Percentiles rank a stretch among this genome's conserved stretches.
These are phyloP conservation scores for Archips xylosteana DNA, from an alignment of 2,888 invertebrate genomes.

Conservation along the genomic window DNA sequence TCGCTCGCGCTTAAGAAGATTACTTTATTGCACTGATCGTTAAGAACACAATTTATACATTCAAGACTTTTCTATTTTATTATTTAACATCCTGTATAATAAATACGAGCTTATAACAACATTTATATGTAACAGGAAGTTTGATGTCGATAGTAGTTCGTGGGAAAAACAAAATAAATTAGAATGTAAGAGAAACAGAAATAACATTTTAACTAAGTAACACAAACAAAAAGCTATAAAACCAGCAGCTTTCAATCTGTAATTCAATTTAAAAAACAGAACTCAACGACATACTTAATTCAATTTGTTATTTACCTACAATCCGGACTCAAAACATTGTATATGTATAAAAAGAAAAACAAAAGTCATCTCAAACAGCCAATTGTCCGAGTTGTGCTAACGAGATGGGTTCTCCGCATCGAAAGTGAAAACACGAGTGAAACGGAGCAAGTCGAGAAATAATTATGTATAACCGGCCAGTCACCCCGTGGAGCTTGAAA, in stretches of 20 bases:
- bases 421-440: constrained; percentile 43
- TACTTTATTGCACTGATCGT: neutral
- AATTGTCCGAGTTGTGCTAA: constrained; percentile 37
- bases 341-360: neutral
- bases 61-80: neutral
- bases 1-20: too few species aligned
- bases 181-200: neutral
- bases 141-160: neutral
- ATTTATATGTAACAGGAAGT: neutral
- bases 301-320: neutral
- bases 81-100: neutral
- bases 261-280: neutral
- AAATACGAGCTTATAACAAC: neutral
- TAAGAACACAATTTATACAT: neutral
- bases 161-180: neutral
- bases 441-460: constrained; percentile 42
- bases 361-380: constrained; percentile 12
- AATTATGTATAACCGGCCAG: constrained; percentile 42
- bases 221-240: neutral
- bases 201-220: neutral
- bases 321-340: constrained; percentile 1
- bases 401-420: constrained; percentile 40
- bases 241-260: neutral
- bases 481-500: constrained; percentile 39
- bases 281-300: neutral